Percentiles rank a stretch among this genome's conserved stretches.
phyloP scores from a whole-genome alignment of 2,888 invertebrate species.

The Fragum sueziense region DNA sequence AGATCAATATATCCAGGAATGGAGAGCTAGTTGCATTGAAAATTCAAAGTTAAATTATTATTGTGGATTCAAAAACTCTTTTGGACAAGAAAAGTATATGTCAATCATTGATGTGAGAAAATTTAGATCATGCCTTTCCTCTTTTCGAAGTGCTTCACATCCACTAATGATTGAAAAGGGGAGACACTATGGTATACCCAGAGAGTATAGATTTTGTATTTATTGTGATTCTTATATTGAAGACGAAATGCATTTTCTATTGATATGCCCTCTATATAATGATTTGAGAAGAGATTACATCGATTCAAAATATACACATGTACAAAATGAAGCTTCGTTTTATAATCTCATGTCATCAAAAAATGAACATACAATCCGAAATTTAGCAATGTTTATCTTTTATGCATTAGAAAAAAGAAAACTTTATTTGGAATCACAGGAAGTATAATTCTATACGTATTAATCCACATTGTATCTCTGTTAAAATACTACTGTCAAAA shows the following conservation, averaged over 20 bases:
- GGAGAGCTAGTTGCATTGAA: neutral
- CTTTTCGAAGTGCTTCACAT: neutral
- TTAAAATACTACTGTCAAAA: too few relatives aligned
- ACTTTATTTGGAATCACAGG: too few relatives aligned
- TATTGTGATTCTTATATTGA: neutral
- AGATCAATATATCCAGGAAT: conserved; percentile 21
- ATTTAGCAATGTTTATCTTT: conserved; percentile 18
- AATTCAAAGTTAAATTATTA: neutral
- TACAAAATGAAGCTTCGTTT: neutral
- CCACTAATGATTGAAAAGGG: neutral
- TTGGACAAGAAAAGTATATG: neutral
- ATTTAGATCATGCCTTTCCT: neutral
- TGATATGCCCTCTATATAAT: conserved; percentile 4
- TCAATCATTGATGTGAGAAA: neutral
- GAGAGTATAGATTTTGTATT: neutral
- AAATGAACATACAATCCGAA: neutral
- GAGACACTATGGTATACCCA: neutral
- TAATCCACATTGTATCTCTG: too few relatives aligned
- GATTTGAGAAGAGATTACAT: neutral
- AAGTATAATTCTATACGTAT: too few relatives aligned
- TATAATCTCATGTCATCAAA: conserved; percentile 5
- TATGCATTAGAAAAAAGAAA: conserved; percentile 5
- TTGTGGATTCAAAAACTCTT: neutral
- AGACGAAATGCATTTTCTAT: conserved; percentile 3
- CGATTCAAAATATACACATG: neutral